These are phyloP conservation scores for Carassius carassius DNA, from an alignment of 2,113 vertebrate genomes.

Conservation along the genomic window DNA sequence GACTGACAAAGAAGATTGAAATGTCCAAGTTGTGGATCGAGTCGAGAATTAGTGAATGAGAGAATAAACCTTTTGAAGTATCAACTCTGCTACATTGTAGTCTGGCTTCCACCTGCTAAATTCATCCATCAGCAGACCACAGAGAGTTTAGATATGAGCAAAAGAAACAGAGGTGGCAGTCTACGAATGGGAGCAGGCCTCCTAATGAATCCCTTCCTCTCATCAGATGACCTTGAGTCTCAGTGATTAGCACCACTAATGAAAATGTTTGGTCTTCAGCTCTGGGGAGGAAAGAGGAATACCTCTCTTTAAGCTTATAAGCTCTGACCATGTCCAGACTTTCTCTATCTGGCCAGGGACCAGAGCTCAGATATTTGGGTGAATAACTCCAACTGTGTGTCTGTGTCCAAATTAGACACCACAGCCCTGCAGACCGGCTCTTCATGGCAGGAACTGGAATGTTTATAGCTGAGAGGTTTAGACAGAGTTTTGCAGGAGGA, in stretches of 20 bases:
- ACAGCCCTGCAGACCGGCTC: constrained; percentile 1
- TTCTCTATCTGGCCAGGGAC: constrained; percentile 24
- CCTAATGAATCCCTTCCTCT: constrained; percentile 60
- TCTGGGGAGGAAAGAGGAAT: constrained; percentile 37
- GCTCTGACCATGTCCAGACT: constrained; percentile 53
- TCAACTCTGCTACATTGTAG: not conserved
- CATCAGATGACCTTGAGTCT: constrained; percentile 46
- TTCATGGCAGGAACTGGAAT: not conserved
- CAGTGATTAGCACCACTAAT: constrained; percentile 57
- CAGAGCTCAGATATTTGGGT: constrained; percentile 24
- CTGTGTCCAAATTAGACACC: constrained; percentile 35
- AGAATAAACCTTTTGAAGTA: not conserved
- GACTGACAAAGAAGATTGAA: not conserved
- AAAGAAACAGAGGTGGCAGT: constrained; percentile 33
- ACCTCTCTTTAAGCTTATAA: constrained; percentile 26
- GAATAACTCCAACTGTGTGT: constrained; percentile 23
- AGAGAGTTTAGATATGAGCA: constrained; percentile 44
- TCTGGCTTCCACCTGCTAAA: constrained; percentile 35
- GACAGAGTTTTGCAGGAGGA: constrained; percentile 1
- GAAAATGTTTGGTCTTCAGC: constrained; percentile 57
- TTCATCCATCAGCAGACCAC: constrained; percentile 40
- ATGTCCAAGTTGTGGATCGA: not conserved
- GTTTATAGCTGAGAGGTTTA: not conserved
- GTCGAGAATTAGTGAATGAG: not conserved
- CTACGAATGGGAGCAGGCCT: constrained; percentile 12